These are phyloP conservation scores for Takifugu bimaculatus DNA, from an alignment of 2,113 vertebrate genomes.

Conservation along the genomic window DNA sequence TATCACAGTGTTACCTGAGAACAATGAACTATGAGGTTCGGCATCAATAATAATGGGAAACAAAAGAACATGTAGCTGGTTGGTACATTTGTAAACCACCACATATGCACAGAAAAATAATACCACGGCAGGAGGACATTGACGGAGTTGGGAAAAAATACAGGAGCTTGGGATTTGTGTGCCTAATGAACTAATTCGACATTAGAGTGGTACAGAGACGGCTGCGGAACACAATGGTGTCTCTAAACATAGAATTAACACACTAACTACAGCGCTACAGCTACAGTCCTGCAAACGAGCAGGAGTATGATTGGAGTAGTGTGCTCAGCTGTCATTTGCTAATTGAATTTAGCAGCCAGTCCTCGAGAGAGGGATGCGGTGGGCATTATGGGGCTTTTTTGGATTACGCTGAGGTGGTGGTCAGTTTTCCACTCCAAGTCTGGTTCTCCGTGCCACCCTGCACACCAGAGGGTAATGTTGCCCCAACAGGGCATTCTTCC, in stretches of 20 bases:
- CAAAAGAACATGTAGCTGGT: constrained; percentile 14
- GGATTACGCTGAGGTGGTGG: constrained; percentile 60
- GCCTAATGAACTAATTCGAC: constrained; percentile 4
- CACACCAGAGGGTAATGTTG: constrained; percentile 52
- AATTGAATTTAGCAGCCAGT: constrained; percentile 59
- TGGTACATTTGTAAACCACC: constrained; percentile 38
- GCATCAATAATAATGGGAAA: constrained; percentile 46
- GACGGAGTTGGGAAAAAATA: constrained; percentile 38
- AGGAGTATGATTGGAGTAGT: constrained; percentile 51
- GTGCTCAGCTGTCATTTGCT: constrained; percentile 62
- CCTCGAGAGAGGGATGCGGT: constrained; percentile 40
- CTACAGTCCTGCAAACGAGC: constrained; percentile 41
- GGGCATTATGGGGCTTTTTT: constrained; percentile 61
- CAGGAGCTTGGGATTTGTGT: constrained; percentile 24
- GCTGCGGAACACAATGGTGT: background rate
- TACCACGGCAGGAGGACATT: constrained; percentile 57
- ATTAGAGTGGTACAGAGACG: too few species aligned
- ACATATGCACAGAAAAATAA: constrained; percentile 47
- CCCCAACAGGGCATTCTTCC: constrained; percentile 61
- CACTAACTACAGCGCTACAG: constrained; percentile 17
- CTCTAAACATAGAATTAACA: constrained; percentile 18
- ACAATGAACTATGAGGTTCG: constrained; percentile 59
- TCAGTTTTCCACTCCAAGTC: constrained; percentile 74
- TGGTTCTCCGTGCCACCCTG: constrained; percentile 58
- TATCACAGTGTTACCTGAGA: constrained; percentile 68